These are phyloP conservation scores for Macrostomum lignano DNA, from an alignment of 1,140 invertebrate species.

Conservation along the genomic window DNA sequence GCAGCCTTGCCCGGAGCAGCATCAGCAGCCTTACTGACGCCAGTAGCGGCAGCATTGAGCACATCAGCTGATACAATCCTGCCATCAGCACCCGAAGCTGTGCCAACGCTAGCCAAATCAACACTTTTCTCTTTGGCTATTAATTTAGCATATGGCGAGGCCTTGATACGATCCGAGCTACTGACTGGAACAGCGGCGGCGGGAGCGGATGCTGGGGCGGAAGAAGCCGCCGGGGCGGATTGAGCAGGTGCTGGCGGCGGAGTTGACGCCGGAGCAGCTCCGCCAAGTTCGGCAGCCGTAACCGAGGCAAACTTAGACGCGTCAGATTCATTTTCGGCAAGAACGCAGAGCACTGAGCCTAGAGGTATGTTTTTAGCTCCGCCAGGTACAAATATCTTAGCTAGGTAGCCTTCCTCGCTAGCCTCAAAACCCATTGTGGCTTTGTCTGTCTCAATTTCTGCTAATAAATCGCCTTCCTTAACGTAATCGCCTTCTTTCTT, in stretches of 20 bases:
- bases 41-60: neutral
- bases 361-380: conserved; percentile 43
- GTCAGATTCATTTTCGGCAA: conserved; percentile 37
- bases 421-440: conserved; percentile 99
- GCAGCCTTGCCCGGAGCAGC: neutral
- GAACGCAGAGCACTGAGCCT: conserved; percentile 42
- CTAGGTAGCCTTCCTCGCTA: conserved; percentile 82
- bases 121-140: conserved; percentile 46
- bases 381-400: conserved; percentile 56
- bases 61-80: neutral
- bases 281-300: conserved; percentile 20
- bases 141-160: conserved; percentile 64
- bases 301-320: conserved; percentile 41
- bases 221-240: conserved; percentile 5
- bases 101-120: conserved; percentile 24
- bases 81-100: neutral
- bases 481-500: conserved; percentile 58
- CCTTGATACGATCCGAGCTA: conserved; percentile 41
- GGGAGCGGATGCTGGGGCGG: conserved; percentile 6
- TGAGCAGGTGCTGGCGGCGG: conserved; percentile 8
- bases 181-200: conserved; percentile 10
- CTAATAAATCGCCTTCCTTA: conserved; percentile 47
- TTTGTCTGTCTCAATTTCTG: conserved; percentile 99
- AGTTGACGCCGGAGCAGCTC: conserved; percentile 10
- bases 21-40: neutral